Conservation (phyloP, 2,113 vertebrate genomes). For the Anarrhichthys ocellatus region DNA sequence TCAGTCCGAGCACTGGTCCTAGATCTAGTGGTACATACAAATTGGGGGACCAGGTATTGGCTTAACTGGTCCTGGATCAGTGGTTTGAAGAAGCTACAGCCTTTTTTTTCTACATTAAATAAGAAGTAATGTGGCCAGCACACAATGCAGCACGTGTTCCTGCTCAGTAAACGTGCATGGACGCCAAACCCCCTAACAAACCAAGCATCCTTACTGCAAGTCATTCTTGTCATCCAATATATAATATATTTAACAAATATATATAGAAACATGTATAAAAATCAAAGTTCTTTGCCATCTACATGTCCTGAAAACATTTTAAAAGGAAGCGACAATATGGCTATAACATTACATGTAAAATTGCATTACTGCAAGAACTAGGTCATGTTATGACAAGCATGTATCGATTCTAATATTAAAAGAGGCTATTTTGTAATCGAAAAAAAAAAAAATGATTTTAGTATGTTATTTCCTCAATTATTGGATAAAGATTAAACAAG, state of each 20-base stretch:
- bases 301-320: constrained; percentile 74
- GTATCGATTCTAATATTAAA: constrained; percentile 80
- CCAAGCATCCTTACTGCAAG: constrained; percentile 74
- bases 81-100: constrained; percentile 65
- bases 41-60: constrained; percentile 47
- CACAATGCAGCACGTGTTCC: constrained; percentile 75
- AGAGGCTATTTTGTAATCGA: constrained; percentile 86
- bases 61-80: constrained; percentile 70
- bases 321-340: constrained; percentile 72
- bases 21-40: constrained; percentile 47
- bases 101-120: constrained; percentile 71
- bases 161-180: constrained; percentile 83
- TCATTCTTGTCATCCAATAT: constrained; percentile 75
- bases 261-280: constrained; percentile 77
- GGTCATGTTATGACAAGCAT: constrained; percentile 83
- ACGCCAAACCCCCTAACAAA: constrained; percentile 69
- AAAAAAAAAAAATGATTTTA: constrained; percentile 76
- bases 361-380: constrained; percentile 78
- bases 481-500: constrained; percentile 73
- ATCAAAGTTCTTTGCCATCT: constrained; percentile 74
- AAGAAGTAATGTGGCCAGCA: constrained; percentile 63
- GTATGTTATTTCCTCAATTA: constrained; percentile 83
- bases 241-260: constrained; percentile 76
- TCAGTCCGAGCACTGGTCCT: constrained; percentile 63
- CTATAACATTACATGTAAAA: constrained; percentile 77